Evolutionary conservation across 1,140 invertebrate genomes (phyloP).

Genomic region (Drosophila nikananu): DNA sequence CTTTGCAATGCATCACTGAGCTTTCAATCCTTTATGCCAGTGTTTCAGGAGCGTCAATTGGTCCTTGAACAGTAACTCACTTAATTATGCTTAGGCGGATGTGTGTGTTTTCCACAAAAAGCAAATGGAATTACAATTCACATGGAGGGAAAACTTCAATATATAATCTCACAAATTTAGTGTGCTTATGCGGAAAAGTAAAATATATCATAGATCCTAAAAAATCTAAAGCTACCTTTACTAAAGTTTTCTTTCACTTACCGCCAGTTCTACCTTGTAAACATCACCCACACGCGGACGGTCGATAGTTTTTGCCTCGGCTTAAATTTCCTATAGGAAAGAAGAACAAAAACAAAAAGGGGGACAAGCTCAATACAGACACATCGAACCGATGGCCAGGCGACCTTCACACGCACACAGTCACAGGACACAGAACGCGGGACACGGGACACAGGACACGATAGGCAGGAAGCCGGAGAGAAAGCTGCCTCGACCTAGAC

Average conservation of each 20-base stretch:
- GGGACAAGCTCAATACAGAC: slow-evolving; percentile 27
- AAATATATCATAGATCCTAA: neutral
- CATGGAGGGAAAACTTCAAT: neutral
- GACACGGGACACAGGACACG: slow-evolving; percentile 9
- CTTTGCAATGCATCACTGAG: slow-evolving; percentile 13
- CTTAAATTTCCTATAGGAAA: neutral
- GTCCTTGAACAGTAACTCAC: slow-evolving; percentile 69
- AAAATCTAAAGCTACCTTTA: neutral
- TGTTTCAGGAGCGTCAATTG: slow-evolving; percentile 27
- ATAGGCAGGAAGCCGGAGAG: slow-evolving; percentile 13
- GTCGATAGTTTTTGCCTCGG: slow-evolving; percentile 28
- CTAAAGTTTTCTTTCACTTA: neutral
- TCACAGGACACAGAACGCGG: slow-evolving; percentile 1
- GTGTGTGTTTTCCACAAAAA: neutral
- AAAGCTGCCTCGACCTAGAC: slow-evolving; percentile 80
- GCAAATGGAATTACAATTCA: neutral
- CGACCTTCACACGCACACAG: slow-evolving; percentile 51
- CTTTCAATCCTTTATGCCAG: slow-evolving; percentile 31
- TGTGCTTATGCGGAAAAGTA: neutral
- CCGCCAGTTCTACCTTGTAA: slow-evolving; percentile 9
- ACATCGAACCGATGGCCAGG: slow-evolving; percentile 28
- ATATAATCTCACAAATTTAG: neutral
- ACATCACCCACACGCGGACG: slow-evolving; percentile 1
- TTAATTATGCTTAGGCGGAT: slow-evolving; percentile 51
- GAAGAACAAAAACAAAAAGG: neutral